phyloP scores from a whole-genome alignment of 1,140 invertebrate genomes.

The Phymastichus coffea region DNA sequence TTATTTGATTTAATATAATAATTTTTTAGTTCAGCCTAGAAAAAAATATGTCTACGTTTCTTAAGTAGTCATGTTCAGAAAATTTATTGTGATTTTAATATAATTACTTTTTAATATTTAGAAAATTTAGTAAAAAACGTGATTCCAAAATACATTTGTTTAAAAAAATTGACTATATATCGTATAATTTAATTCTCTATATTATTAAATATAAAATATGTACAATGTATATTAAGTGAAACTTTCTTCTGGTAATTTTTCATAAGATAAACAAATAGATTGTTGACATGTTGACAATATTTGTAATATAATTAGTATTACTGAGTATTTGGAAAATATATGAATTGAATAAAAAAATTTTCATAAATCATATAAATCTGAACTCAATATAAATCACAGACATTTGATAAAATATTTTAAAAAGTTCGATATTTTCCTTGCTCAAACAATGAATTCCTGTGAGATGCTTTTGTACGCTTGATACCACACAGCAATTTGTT shows the following conservation, averaged over 20 bases:
- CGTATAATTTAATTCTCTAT: background rate
- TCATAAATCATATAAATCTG: constrained; percentile 16
- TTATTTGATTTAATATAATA: background rate
- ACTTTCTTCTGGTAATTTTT: no score
- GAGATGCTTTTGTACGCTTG: no score
- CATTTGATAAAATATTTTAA: no score
- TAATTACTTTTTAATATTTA: no score
- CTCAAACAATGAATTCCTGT: no score
- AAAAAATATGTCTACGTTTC: constrained; percentile 21
- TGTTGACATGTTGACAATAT: constrained; percentile 7
- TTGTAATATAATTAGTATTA: constrained; percentile 28
- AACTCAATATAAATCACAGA: constrained; percentile 25
- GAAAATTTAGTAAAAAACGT: no score
- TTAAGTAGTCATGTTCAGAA: constrained; percentile 22
- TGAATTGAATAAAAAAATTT: constrained; percentile 5
- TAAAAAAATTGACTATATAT: no score
- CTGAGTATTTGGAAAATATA: background rate
- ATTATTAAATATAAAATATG: background rate
- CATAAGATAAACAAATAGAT: no score
- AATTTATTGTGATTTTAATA: constrained; percentile 25
- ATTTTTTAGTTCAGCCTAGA: background rate
- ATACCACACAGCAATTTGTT: no score
- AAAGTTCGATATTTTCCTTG: no score
- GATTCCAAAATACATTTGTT: no score
- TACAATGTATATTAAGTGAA: no score